Evolutionary conservation across 1,140 invertebrate species (phyloP).

Genomic region (Lasioglossum baleicum): DNA sequence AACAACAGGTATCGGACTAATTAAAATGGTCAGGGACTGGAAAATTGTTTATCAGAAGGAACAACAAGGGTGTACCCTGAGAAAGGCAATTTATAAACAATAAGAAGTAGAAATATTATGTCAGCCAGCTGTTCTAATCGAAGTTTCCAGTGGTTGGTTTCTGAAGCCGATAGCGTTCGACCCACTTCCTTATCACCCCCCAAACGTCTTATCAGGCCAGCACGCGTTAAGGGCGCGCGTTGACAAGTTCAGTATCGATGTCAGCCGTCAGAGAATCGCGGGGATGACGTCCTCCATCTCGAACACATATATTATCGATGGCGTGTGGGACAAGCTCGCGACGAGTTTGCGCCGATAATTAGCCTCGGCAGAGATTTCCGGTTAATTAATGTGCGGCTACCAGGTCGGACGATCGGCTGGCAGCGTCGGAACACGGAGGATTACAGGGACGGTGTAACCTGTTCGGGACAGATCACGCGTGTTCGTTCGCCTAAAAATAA

Average conservation of each 20-base stretch:
- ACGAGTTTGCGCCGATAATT: constrained; percentile 64
- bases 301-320: constrained; percentile 48
- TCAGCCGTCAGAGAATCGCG: constrained; percentile 36
- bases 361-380: constrained; percentile 54
- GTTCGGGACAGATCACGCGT: background rate
- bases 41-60: too few species aligned
- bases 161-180: constrained; percentile 3
- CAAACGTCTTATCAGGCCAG: constrained; percentile 34
- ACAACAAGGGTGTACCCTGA: too few species aligned
- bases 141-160: background rate
- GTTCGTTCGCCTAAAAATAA: too few species aligned
- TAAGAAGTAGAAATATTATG: too few species aligned
- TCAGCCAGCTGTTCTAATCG: too few species aligned
- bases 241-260: constrained; percentile 54
- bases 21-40: too few species aligned
- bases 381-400: constrained; percentile 54
- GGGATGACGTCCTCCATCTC: background rate
- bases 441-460: constrained; percentile 39
- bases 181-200: constrained; percentile 44
- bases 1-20: too few species aligned
- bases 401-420: constrained; percentile 21
- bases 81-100: too few species aligned
- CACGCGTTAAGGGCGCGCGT: constrained; percentile 27
- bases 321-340: constrained; percentile 44
- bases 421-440: constrained; percentile 35